Evolutionary conservation across 2,888 invertebrate genomes (phyloP).

Genomic region (Timema podura): DNA sequence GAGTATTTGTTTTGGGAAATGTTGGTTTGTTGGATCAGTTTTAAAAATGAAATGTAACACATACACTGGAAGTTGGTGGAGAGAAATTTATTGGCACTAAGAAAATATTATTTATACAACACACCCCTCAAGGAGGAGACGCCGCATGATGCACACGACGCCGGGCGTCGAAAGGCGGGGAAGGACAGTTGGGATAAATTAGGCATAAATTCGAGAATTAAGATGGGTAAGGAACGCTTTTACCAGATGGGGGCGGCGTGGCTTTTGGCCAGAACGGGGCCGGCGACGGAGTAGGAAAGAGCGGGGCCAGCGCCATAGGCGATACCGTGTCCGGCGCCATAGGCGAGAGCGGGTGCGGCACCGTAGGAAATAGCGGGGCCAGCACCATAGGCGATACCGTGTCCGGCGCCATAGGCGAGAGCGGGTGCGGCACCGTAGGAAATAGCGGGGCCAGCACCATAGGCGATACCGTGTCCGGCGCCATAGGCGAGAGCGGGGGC

Average conservation of each 20-base stretch:
- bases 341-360: conserved; percentile 29
- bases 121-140: background rate
- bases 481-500: conserved; percentile 30
- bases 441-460: conserved; percentile 31
- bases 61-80: background rate
- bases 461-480: background rate
- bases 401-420: conserved; percentile 26
- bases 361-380: conserved; percentile 32
- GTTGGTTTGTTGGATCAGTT: too few species aligned
- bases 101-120: background rate
- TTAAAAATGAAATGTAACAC: too few species aligned
- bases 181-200: too few species aligned
- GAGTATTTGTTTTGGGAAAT: too few species aligned
- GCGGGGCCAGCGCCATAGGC: conserved; percentile 23
- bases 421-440: conserved; percentile 37
- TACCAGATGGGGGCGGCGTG: too few species aligned
- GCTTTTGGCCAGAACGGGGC: conserved; percentile 20
- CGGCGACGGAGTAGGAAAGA: conserved; percentile 26
- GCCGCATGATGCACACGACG: conserved; percentile 14
- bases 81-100: background rate
- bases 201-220: too few species aligned
- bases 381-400: conserved; percentile 28
- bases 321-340: background rate
- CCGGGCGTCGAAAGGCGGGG: conserved; percentile 33
- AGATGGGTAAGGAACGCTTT: too few species aligned